Conservation (phyloP, 2,797 vertebrate species). For the Eurystomus glaucurus region DNA sequence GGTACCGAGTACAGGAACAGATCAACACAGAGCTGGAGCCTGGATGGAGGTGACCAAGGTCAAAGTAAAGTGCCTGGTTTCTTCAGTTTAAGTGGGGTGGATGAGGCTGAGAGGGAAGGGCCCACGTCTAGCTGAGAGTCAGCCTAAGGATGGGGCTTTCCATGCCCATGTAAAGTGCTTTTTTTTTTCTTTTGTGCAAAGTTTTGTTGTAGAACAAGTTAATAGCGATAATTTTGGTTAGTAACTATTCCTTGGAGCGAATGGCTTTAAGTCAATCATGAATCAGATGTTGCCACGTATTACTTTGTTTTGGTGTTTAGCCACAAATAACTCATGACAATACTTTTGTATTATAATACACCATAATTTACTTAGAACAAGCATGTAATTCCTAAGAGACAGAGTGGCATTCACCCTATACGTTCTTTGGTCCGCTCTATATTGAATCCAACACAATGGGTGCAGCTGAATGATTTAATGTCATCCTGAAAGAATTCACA, state of each 20-base stretch:
- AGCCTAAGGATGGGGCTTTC: not conserved
- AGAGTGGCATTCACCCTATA: constrained; percentile 1
- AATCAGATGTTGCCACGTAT: constrained; percentile 43
- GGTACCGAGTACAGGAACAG: not conserved
- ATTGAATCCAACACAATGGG: constrained; percentile 49
- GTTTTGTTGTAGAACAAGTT: constrained; percentile 9
- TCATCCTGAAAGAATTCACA: constrained; percentile 63
- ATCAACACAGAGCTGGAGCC: not conserved
- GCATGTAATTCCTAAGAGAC: constrained; percentile 36
- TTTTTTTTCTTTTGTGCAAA: not conserved
- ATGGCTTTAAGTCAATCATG: constrained; percentile 2
- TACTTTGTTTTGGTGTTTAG: constrained; percentile 39
- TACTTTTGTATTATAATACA: constrained; percentile 35
- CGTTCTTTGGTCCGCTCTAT: not conserved
- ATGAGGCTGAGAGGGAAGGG: not conserved
- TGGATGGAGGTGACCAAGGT: not conserved
- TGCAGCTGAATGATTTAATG: constrained; percentile 58
- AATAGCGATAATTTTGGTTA: constrained; percentile 43
- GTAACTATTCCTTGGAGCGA: not conserved
- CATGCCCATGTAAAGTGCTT: not conserved
- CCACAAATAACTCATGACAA: constrained; percentile 43
- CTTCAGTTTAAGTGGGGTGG: not conserved
- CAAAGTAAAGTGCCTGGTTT: not conserved
- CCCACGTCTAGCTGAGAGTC: not conserved
- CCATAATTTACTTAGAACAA: constrained; percentile 61